These are phyloP conservation scores for Formica exsecta DNA, from an alignment of 1,140 invertebrate species.

Conservation along the genomic window DNA sequence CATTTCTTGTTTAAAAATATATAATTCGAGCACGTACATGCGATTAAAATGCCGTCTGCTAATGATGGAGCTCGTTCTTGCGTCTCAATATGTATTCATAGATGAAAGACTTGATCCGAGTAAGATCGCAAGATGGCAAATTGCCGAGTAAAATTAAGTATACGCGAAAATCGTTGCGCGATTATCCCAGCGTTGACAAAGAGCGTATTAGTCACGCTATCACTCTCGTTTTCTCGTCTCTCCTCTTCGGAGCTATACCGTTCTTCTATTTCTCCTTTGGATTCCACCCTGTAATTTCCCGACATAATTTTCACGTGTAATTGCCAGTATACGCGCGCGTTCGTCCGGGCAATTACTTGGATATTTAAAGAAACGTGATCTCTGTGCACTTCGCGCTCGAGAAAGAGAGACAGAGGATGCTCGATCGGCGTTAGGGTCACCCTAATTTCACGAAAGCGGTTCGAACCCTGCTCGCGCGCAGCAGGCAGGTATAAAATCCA, in stretches of 20 bases:
- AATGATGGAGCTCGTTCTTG: background rate
- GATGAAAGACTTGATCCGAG: background rate
- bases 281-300: background rate
- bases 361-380: constrained; percentile 58
- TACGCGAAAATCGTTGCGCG: constrained; percentile 49
- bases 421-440: constrained; percentile 13
- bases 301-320: constrained; percentile 57
- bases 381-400: constrained; percentile 8
- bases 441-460: constrained; percentile 39
- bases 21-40: constrained; percentile 9
- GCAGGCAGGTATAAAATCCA: constrained; percentile 48
- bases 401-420: background rate
- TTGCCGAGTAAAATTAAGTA: constrained; percentile 54
- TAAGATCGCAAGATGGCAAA: constrained; percentile 42
- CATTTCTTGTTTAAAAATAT: constrained; percentile 9
- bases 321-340: constrained; percentile 35
- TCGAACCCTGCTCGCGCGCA: background rate
- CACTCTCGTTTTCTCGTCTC: constrained; percentile 50
- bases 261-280: constrained; percentile 31
- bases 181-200: constrained; percentile 58
- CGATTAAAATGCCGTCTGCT: background rate
- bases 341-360: constrained; percentile 37
- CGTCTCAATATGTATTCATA: background rate
- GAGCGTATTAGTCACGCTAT: constrained; percentile 64
- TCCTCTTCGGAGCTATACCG: constrained; percentile 1